phyloP scores from a whole-genome alignment of 2,113 vertebrate species.

The Poeciliopsis retropinna region DNA sequence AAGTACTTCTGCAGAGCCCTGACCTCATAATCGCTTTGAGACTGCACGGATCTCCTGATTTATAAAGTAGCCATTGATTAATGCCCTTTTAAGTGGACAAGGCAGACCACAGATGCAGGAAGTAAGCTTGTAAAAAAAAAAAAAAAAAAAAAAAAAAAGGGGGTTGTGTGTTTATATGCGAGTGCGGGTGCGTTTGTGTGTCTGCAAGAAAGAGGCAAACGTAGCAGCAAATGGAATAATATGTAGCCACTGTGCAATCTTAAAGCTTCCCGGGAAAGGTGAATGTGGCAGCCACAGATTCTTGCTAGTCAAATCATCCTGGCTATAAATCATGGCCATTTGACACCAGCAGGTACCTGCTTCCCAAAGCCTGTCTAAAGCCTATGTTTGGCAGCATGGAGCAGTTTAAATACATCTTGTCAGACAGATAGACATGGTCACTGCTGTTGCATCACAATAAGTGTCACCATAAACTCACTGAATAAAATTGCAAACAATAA shows the following conservation, averaged over 20 bases:
- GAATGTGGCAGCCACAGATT: conserved; percentile 79
- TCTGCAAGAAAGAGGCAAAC: conserved; percentile 23
- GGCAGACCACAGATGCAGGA: conserved; percentile 86
- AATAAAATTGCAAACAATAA: neutral
- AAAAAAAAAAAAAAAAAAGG: conserved; percentile 36
- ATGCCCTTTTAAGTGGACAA: conserved; percentile 96
- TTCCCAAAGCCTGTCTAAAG: conserved; percentile 69
- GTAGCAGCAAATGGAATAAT: conserved; percentile 69
- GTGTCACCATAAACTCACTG: conserved; percentile 7
- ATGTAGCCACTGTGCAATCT: conserved; percentile 69
- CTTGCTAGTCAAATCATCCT: conserved; percentile 80
- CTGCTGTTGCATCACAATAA: conserved; percentile 37
- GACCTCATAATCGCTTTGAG: conserved; percentile 88
- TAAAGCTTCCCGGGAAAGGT: conserved; percentile 70
- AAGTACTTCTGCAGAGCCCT: conserved; percentile 90
- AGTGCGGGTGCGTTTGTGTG: conserved; percentile 20
- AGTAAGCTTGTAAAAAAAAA: conserved; percentile 76
- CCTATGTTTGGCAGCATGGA: conserved; percentile 69
- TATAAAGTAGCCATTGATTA: conserved; percentile 97
- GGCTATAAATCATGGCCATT: conserved; percentile 83
- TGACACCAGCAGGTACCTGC: conserved; percentile 74
- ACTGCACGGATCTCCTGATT: conserved; percentile 88
- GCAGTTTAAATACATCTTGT: conserved; percentile 71
- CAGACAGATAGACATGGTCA: conserved; percentile 53
- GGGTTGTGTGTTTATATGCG: conserved; percentile 7